Conservation (phyloP, 1,140 invertebrate species). For the Drosophila nebulosa region DNA sequence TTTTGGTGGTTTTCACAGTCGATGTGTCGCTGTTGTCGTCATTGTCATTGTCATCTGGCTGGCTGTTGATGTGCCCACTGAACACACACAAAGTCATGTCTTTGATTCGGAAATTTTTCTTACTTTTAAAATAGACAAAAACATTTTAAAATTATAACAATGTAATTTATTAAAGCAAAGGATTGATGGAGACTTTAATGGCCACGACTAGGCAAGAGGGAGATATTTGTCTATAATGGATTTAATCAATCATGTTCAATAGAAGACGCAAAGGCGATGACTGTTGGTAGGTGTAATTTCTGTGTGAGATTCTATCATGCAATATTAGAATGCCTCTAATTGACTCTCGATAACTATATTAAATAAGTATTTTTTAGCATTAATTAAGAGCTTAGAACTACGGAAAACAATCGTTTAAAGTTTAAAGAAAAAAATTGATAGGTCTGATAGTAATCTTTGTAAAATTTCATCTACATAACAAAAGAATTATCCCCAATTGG, state of each 20-base stretch:
- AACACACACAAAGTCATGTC: slow-evolving; percentile 9
- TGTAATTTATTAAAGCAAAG: neutral
- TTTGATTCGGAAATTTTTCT: slow-evolving; percentile 8
- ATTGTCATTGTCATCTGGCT: neutral
- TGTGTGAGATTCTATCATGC: too few relatives aligned
- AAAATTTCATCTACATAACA: too few relatives aligned
- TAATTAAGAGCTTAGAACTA: too few relatives aligned
- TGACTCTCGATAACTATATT: too few relatives aligned
- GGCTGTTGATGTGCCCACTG: slow-evolving; percentile 22
- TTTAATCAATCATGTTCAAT: neutral
- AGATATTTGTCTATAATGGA: neutral
- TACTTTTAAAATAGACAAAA: neutral
- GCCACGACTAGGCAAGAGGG: neutral
- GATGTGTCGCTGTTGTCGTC: slow-evolving; percentile 17
- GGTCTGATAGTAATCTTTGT: too few relatives aligned
- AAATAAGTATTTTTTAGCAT: too few relatives aligned
- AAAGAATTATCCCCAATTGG: neutral
- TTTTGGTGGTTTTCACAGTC: slow-evolving; percentile 46
- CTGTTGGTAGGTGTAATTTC: too few relatives aligned
- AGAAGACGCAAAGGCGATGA: too few relatives aligned
- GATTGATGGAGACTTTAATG: neutral
- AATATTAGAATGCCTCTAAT: too few relatives aligned
- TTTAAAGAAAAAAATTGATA: too few relatives aligned
- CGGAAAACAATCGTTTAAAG: too few relatives aligned
- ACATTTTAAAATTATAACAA: neutral